Conservation (phyloP, 2,888 invertebrate species). For the Calephelis perditalis region DNA sequence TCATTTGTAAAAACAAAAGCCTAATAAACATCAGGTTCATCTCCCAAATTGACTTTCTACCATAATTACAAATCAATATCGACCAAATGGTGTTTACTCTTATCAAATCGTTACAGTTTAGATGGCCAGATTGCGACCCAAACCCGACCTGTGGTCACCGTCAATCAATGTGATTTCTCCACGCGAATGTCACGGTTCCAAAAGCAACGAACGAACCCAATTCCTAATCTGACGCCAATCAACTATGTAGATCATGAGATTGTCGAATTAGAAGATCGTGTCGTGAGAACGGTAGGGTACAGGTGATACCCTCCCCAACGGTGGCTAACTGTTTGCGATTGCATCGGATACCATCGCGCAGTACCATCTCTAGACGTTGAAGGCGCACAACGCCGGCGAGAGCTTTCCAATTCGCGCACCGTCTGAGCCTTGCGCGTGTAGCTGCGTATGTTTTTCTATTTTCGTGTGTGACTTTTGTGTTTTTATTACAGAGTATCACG, state of each 20-base stretch:
- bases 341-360: conserved; percentile 55
- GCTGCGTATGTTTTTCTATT: conserved; percentile 25
- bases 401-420: conserved; percentile 21
- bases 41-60: conserved; percentile 67
- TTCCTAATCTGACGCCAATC: conserved; percentile 72
- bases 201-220: conserved; percentile 53
- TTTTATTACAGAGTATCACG: conserved; percentile 27
- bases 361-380: conserved; percentile 58
- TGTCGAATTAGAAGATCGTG: conserved; percentile 59
- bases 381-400: conserved; percentile 55
- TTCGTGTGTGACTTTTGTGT: conserved; percentile 12
- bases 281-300: conserved; percentile 73
- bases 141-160: conserved; percentile 52
- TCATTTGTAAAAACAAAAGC: conserved; percentile 24
- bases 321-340: conserved; percentile 67
- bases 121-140: conserved; percentile 52
- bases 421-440: conserved; percentile 20
- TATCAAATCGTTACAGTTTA: conserved; percentile 49
- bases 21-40: conserved; percentile 35
- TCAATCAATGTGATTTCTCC: conserved; percentile 66
- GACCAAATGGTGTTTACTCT: conserved; percentile 59
- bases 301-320: conserved; percentile 70
- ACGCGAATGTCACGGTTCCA: conserved; percentile 64
- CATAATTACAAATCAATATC: conserved; percentile 58
- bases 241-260: conserved; percentile 72